phyloP scores from a whole-genome alignment of 2,113 vertebrate species.

The Psittacara wagleri region DNA sequence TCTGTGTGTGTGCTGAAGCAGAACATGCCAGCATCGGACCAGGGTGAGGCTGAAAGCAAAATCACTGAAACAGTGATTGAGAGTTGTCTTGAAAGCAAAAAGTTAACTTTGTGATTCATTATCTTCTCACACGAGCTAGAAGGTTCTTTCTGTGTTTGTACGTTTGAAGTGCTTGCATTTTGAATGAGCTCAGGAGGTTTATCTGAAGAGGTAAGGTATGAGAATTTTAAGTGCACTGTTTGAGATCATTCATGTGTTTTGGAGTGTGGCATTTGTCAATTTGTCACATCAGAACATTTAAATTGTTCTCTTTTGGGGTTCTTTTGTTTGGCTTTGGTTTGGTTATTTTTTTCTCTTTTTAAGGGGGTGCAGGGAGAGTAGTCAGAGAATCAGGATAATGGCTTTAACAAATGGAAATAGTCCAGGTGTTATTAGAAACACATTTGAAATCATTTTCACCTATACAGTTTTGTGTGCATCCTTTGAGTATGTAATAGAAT shows the following conservation, averaged over 20 bases:
- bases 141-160: background rate
- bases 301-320: background rate
- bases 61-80: background rate
- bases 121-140: background rate
- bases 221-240: conserved; percentile 8
- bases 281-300: background rate
- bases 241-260: background rate
- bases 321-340: background rate
- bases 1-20: conserved; percentile 51
- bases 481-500: background rate
- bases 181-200: conserved; percentile 3
- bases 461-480: background rate
- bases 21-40: background rate
- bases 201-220: background rate
- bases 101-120: conserved; percentile 28
- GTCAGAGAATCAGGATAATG: background rate
- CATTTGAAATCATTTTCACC: background rate
- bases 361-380: background rate
- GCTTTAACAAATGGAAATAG: conserved; percentile 9
- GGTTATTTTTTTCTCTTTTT: background rate
- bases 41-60: conserved; percentile 28
- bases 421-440: background rate
- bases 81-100: conserved; percentile 14
- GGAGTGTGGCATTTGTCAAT: conserved; percentile 9
- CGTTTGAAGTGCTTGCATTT: background rate